Evolutionary conservation across 2,888 invertebrate genomes (phyloP).

Genomic region (Hymenopus coronatus): DNA sequence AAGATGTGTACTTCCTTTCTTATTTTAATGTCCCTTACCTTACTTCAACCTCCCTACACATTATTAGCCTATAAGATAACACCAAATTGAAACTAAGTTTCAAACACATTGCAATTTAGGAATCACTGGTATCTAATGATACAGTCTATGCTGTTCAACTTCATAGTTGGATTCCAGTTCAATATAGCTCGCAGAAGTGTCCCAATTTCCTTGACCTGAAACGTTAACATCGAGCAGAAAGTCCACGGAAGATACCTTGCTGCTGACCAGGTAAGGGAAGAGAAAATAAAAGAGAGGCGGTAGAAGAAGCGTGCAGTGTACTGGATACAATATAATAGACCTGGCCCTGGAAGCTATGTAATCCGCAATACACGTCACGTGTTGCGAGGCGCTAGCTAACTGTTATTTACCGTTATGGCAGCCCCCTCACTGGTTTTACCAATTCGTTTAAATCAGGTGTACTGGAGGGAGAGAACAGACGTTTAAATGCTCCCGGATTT

Average conservation of each 20-base stretch:
- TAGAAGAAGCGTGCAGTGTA: neutral
- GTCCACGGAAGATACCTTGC: neutral
- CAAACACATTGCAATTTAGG: no score
- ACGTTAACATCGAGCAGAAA: neutral
- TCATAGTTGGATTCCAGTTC: no score
- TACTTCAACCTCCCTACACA: no score
- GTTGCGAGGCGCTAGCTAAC: slow-evolving; percentile 11
- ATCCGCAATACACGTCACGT: slow-evolving; percentile 25
- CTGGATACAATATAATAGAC: neutral
- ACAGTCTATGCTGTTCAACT: no score
- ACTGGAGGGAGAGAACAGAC: neutral
- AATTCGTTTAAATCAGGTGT: neutral
- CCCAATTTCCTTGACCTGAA: neutral
- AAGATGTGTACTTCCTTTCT: no score
- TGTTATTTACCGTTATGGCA: slow-evolving; percentile 26
- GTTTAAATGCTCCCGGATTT: neutral
- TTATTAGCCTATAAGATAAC: no score
- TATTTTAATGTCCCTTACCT: no score
- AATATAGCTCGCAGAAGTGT: no score
- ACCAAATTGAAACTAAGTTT: no score
- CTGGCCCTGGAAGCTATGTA: neutral
- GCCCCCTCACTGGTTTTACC: neutral
- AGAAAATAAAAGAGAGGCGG: neutral
- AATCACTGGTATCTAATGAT: no score
- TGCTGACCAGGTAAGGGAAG: neutral